These are phyloP conservation scores for Epizoanthus rinbou DNA, from an alignment of 92 coral and sea anemone species.

Conservation along the genomic window DNA sequence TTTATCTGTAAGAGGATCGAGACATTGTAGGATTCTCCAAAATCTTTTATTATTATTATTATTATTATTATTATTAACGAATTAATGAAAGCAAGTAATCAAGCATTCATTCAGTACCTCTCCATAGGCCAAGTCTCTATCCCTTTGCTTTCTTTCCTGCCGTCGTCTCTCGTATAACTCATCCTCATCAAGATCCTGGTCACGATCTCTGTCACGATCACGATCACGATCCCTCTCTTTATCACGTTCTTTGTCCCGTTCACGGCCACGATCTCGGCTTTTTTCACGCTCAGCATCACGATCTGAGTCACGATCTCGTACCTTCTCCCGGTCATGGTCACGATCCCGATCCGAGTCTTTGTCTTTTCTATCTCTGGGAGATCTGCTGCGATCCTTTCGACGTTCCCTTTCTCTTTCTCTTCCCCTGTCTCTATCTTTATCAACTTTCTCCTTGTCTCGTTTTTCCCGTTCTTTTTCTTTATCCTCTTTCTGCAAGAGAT, in stretches of 20 bases:
- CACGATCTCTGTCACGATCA: slow-evolving; percentile 65
- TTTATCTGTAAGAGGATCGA: no score
- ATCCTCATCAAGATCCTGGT: slow-evolving; percentile 86
- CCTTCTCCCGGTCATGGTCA: slow-evolving; percentile 58
- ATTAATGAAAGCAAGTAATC: background rate
- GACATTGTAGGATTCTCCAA: no score
- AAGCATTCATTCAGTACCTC: slow-evolving; percentile 59
- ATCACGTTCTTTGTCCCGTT: slow-evolving; percentile 73
- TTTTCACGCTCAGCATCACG: slow-evolving; percentile 70
- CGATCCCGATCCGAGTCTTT: slow-evolving; percentile 76
- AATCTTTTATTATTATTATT: no score
- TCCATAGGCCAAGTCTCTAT: slow-evolving; percentile 83
- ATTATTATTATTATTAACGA: background rate
- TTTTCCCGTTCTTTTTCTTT: slow-evolving; percentile 76
- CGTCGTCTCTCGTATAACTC: slow-evolving; percentile 85
- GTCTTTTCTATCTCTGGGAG: slow-evolving; percentile 52
- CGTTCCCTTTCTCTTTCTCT: slow-evolving; percentile 75
- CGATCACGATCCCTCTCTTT: slow-evolving; percentile 61
- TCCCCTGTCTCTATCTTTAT: slow-evolving; percentile 60
- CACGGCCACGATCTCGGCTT: slow-evolving; percentile 65
- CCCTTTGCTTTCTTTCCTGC: slow-evolving; percentile 84
- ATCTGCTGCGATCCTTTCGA: slow-evolving; percentile 55
- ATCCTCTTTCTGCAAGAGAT: slow-evolving; percentile 74
- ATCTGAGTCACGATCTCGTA: slow-evolving; percentile 45
- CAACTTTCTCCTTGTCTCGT: slow-evolving; percentile 50